phyloP scores from a whole-genome alignment of 2,888 invertebrate genomes.

The Volucella bombylans region DNA sequence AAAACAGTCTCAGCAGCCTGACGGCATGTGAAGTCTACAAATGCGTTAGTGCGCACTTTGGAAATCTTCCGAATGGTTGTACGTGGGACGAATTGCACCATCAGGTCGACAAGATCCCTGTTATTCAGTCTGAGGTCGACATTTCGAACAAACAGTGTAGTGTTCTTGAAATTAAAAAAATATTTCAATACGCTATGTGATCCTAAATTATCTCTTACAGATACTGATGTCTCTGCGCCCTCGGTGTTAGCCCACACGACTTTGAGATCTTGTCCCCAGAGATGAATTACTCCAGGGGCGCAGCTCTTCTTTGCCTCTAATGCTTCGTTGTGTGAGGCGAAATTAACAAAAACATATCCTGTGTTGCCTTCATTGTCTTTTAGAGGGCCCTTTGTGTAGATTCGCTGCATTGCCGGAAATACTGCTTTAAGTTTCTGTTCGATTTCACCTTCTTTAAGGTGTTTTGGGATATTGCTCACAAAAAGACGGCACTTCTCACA shows the following conservation, averaged over 20 bases:
- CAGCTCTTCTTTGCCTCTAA: conserved; percentile 77
- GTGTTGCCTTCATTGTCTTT: conserved; percentile 69
- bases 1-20: conserved; percentile 77
- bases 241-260: conserved; percentile 79
- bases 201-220: conserved; percentile 67
- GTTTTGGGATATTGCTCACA: conserved; percentile 78
- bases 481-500: conserved; percentile 78
- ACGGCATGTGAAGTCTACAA: conserved; percentile 77
- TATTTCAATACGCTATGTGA: conserved; percentile 1
- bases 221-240: conserved; percentile 73
- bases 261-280: conserved; percentile 78
- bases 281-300: conserved; percentile 76
- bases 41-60: conserved; percentile 77
- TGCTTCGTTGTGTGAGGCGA: conserved; percentile 77
- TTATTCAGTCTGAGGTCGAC: conserved; percentile 77
- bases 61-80: conserved; percentile 77
- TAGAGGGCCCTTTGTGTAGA: conserved; percentile 70
- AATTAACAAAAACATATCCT: conserved; percentile 78
- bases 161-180: conserved; percentile 74
- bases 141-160: conserved; percentile 78
- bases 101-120: conserved; percentile 75
- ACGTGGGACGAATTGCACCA: conserved; percentile 75
- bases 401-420: conserved; percentile 76
- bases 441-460: conserved; percentile 76
- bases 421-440: conserved; percentile 75